Evolutionary conservation across 2,113 vertebrate genomes (phyloP).

Genomic region (Fregetta grallaria): DNA sequence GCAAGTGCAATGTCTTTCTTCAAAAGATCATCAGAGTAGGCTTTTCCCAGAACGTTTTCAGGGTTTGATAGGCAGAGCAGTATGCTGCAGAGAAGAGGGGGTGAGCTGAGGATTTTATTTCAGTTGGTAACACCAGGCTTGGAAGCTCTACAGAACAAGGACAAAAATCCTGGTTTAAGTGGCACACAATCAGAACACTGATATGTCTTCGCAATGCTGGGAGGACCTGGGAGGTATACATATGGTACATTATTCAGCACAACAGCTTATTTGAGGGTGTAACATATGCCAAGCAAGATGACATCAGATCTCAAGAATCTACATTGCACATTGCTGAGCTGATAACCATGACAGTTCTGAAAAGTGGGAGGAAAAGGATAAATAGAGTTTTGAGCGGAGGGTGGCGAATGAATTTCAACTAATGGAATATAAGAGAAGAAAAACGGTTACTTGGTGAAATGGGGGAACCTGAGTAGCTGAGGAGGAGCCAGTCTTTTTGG

Average conservation of each 20-base stretch:
- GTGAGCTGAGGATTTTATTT: constrained; percentile 23
- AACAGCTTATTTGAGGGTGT: constrained; percentile 48
- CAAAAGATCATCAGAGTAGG: neutral
- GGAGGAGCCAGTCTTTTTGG: neutral
- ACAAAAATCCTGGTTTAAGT: neutral
- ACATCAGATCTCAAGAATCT: constrained; percentile 48
- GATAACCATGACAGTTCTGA: constrained; percentile 50
- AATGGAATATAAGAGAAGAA: constrained; percentile 22
- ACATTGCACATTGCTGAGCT: constrained; percentile 15
- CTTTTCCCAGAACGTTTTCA: neutral
- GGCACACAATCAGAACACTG: neutral
- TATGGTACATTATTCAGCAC: constrained; percentile 53
- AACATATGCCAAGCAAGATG: constrained; percentile 50
- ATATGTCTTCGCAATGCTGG: neutral
- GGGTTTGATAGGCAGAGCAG: neutral
- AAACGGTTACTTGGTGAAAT: constrained; percentile 12
- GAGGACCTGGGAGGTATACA: neutral
- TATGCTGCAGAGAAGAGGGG: neutral
- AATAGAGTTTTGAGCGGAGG: constrained; percentile 6
- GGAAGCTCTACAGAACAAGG: neutral
- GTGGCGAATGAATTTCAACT: constrained; percentile 14
- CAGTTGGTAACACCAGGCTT: neutral
- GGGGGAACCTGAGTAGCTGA: neutral
- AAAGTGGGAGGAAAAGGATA: constrained; percentile 55
- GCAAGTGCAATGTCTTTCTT: neutral